These are phyloP conservation scores for Masticophis lateralis DNA, from an alignment of 2,797 vertebrate genomes.

Conservation along the genomic window DNA sequence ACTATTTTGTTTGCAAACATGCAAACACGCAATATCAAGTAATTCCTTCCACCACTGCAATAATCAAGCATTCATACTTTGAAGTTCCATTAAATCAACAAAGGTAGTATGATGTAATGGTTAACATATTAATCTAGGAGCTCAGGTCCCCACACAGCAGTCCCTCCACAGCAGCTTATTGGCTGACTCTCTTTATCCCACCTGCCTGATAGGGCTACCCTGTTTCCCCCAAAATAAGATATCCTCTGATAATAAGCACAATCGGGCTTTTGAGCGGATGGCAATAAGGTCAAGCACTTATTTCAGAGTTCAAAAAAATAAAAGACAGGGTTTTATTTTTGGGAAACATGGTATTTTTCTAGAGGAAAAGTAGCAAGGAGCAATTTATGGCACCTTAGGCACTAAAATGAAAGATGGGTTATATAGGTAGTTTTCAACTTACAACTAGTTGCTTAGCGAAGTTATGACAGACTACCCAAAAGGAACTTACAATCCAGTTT, in stretches of 20 bases:
- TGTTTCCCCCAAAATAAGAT: too few relatives aligned
- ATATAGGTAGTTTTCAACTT: not conserved
- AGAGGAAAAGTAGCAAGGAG: not conserved
- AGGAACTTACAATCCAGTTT: not conserved
- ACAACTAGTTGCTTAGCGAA: not conserved
- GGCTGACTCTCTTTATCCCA: not conserved
- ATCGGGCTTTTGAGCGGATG: too few relatives aligned
- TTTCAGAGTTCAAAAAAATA: too few relatives aligned
- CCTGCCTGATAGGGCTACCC: not conserved
- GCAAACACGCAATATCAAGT: not conserved
- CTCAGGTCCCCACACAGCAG: not conserved
- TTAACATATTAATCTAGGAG: not conserved
- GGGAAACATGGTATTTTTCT: not conserved
- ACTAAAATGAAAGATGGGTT: not conserved
- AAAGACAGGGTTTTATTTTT: too few relatives aligned
- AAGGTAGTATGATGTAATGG: not conserved
- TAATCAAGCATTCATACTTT: not conserved
- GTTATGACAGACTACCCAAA: not conserved
- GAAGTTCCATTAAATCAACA: not conserved
- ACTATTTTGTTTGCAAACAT: not conserved
- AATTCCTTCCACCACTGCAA: not conserved
- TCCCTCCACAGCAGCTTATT: not conserved
- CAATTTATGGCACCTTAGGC: not conserved
- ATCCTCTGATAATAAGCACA: too few relatives aligned
- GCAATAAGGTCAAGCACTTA: too few relatives aligned